phyloP scores from a whole-genome alignment of 23 tunicate genomes.

The Diplosoma virens region DNA sequence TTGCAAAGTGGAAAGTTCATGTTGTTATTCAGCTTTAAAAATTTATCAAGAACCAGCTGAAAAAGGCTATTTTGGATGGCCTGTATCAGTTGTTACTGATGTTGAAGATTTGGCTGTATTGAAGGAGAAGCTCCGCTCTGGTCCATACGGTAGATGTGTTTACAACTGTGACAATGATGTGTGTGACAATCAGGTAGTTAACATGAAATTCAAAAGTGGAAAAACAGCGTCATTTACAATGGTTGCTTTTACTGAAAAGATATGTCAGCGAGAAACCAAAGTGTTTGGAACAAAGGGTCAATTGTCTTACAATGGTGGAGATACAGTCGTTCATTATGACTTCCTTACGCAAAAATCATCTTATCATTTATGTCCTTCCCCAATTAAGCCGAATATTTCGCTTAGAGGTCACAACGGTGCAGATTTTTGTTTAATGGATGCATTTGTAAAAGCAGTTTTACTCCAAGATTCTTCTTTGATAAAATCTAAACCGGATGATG shows the following conservation, averaged over 20 bases:
- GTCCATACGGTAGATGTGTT: conserved; percentile 88
- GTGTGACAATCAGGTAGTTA: conserved; percentile 83
- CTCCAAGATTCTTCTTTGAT: conserved; percentile 40
- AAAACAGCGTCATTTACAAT: conserved; percentile 65
- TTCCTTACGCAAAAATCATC: conserved; percentile 31
- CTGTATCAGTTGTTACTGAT: conserved; percentile 52
- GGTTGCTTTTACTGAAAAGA: conserved; percentile 59
- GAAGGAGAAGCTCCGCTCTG: conserved; percentile 41
- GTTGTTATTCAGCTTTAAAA: conserved; percentile 60
- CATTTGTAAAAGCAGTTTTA: conserved; percentile 59
- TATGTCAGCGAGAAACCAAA: conserved; percentile 44
- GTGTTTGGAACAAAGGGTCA: conserved; percentile 73
- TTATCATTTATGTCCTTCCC: conserved; percentile 15
- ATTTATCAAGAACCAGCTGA: conserved; percentile 49
- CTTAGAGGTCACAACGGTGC: conserved; percentile 59
- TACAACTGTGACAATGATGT: conserved; percentile 82
- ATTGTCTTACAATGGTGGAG: conserved; percentile 37
- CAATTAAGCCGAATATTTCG: background rate
- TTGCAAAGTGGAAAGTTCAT: conserved; percentile 38
- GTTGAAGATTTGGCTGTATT: conserved; percentile 49
- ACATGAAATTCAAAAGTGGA: conserved; percentile 59
- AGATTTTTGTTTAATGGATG: conserved; percentile 43
- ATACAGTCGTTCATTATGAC: conserved; percentile 29
- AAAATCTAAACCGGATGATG: conserved; percentile 27
- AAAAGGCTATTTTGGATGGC: conserved; percentile 46